Evolutionary conservation across 2,797 vertebrate species (phyloP).

Genomic region (Syngnathus acus): DNA sequence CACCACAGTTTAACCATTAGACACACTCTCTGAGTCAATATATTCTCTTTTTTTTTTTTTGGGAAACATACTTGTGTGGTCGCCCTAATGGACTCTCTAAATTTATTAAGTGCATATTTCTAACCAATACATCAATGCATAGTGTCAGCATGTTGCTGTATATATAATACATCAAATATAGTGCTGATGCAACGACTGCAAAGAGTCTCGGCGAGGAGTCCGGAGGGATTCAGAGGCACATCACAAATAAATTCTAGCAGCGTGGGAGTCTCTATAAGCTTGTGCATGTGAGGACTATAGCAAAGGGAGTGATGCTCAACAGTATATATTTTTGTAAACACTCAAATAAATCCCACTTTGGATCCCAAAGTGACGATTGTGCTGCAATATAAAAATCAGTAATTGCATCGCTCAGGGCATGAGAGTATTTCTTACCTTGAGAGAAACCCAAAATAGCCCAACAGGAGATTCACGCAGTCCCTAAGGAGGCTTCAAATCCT

Average conservation of each 20-base stretch:
- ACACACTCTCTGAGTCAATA: not conserved
- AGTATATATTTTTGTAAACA: not conserved
- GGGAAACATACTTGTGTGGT: not conserved
- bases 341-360: not conserved
- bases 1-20: not conserved
- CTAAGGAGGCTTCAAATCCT: not conserved
- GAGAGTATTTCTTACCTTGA: not conserved
- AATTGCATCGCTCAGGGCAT: not conserved
- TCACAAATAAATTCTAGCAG: conserved; percentile 59
- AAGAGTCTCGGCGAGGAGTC: conserved; percentile 46
- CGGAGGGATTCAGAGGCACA: conserved; percentile 41
- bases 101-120: not conserved
- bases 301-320: conserved; percentile 10
- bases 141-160: conserved; percentile 20
- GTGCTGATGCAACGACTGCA: conserved; percentile 43
- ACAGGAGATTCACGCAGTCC: not conserved
- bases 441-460: not conserved
- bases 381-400: not conserved
- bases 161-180: conserved; percentile 28
- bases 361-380: not conserved
- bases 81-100: not conserved
- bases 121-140: not conserved
- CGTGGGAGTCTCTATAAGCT: conserved; percentile 36
- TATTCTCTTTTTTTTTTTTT: too few species aligned
- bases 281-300: conserved; percentile 12